These are phyloP conservation scores for Babylonia areolata DNA, from an alignment of 1,140 invertebrate genomes.

Conservation along the genomic window DNA sequence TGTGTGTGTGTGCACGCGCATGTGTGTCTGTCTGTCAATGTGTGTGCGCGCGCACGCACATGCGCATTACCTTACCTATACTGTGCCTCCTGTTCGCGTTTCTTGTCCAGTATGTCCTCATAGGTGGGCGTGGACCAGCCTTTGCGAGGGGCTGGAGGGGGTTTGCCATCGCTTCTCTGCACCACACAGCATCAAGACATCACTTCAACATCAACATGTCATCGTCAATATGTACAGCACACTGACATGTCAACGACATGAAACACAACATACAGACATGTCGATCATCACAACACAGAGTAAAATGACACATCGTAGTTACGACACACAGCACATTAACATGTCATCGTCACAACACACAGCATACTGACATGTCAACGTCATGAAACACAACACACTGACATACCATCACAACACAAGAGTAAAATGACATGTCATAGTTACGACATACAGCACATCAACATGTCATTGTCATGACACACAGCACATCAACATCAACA, in stretches of 20 bases:
- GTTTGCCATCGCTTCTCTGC: slow-evolving; percentile 24
- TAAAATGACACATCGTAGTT: not conserved
- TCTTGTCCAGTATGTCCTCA: slow-evolving; percentile 66
- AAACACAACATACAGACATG: no score
- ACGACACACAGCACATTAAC: not conserved
- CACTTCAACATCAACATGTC: not conserved
- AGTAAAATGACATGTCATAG: not conserved
- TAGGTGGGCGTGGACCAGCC: slow-evolving; percentile 69
- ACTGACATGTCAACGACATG: no score
- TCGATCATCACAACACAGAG: no score
- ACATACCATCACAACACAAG: no score
- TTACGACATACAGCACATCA: not conserved
- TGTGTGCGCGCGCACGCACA: not conserved
- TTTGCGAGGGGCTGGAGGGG: slow-evolving; percentile 49
- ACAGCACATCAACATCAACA: no score
- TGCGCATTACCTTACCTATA: slow-evolving; percentile 55
- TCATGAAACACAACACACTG: no score
- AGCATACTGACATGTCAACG: not conserved
- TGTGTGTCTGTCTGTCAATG: not conserved
- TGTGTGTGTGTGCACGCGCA: not conserved
- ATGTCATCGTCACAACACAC: not conserved
- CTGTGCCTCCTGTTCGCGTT: slow-evolving; percentile 57
- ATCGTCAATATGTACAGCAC: not conserved
- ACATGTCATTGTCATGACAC: no score
- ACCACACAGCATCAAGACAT: not conserved